Evolutionary conservation across 2,888 invertebrate genomes (phyloP), one percentile per base, ranked within the genome.

Genomic region (Heliconius aoede): DNA sequence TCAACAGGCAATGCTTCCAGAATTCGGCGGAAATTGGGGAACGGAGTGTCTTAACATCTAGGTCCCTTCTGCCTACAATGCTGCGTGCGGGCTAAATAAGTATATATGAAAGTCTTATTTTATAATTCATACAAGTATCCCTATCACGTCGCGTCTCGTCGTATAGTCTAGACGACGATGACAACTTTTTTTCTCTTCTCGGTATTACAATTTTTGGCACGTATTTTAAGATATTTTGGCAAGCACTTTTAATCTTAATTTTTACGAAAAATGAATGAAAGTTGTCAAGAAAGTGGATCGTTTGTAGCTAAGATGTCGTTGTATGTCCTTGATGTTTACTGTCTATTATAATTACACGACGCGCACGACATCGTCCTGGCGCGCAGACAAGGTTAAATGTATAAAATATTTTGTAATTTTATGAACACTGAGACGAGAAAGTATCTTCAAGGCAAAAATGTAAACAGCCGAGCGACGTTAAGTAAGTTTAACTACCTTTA

Each of bases 181-280:
- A 84, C 87, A 83, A 84, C 84, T 89, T 90, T 88, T 40, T 90
- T 89, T 88, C 91, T 90, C 82, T 92, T 91, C 92, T 90, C 88
- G 88, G 92, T 92, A 93, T 90, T 91, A 91, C 88, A 89, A 86
- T 87, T 90, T 91, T 93, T 93, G 93, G 93, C 93, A 93, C 90
- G 86, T 85, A 84, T 85, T 85, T 88, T 88, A 87, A 89, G 87
- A 90, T 88, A 88, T 89, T 89, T 92, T 94, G 93, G 92, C 94
- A 93, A 90, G 86, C 88, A 86, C 87, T 86, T 85, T 85, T 85
- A 86, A 89, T 88, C 90, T 91, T 90, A 89, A 89, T 90, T 87
- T 87, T 86, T 88, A 87, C 88, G 88, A 89, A 90, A 90, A 92
- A 91, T 93, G 92, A 94, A 94, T 93, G 93, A 92, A 92, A 91